These are phyloP conservation scores for Notarius quadriscutis DNA, from an alignment of 2,113 vertebrate genomes.

Conservation along the genomic window DNA sequence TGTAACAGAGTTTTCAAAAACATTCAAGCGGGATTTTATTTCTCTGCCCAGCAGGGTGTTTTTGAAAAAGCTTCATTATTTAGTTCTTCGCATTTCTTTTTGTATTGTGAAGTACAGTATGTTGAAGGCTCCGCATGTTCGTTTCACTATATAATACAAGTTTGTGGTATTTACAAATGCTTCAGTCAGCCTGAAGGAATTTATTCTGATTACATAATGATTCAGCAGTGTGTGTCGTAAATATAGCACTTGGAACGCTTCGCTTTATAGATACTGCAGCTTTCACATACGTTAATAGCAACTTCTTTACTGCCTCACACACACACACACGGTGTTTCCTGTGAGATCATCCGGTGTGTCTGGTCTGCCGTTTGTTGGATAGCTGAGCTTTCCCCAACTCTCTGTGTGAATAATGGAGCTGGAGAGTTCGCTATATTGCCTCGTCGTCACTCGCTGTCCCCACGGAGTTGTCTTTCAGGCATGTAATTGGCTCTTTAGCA, in stretches of 20 bases:
- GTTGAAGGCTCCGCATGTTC: background rate
- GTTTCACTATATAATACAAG: too few species aligned
- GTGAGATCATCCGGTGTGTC: background rate
- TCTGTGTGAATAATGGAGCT: background rate
- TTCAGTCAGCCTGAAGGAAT: background rate
- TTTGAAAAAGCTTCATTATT: too few species aligned
- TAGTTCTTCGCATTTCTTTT: background rate
- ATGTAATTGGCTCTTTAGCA: constrained; percentile 31
- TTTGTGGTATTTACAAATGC: too few species aligned
- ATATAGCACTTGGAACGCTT: background rate
- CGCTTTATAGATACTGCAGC: background rate
- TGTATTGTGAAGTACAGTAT: background rate
- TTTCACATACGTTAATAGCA: background rate
- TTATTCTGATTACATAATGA: background rate
- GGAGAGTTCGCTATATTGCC: background rate
- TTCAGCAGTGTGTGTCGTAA: background rate
- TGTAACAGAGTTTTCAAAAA: too few species aligned
- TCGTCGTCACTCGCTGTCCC: background rate
- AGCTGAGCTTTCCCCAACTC: background rate
- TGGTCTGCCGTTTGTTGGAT: background rate
- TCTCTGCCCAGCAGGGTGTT: background rate
- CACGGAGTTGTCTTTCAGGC: background rate
- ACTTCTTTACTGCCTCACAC: background rate
- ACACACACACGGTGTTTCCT: constrained; percentile 4
- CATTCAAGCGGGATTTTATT: background rate